Conservation (phyloP, 2,888 invertebrate species). For the Eumerus sabulonum region DNA sequence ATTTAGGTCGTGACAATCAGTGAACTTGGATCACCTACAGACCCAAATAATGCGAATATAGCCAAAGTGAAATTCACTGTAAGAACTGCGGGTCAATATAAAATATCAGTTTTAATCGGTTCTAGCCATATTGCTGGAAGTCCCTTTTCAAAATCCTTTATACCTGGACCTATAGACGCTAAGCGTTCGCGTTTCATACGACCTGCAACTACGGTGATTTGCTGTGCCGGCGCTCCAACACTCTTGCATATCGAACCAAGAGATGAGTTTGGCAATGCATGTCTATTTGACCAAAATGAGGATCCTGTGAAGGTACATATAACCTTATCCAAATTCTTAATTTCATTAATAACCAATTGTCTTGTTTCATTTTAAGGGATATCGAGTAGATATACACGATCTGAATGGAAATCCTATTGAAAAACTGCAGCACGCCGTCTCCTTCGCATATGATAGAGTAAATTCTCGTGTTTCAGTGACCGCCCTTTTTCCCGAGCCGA, state of each 20-base stretch:
- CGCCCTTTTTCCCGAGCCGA: slow-evolving; percentile 88
- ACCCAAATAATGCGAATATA: slow-evolving; percentile 91
- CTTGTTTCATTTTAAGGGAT: slow-evolving; percentile 80
- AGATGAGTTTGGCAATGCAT: slow-evolving; percentile 94
- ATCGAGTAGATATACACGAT: slow-evolving; percentile 82
- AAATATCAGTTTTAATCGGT: slow-evolving; percentile 90
- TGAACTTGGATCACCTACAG: slow-evolving; percentile 92
- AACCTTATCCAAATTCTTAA: background rate
- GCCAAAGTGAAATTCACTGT: slow-evolving; percentile 95
- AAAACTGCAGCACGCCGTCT: slow-evolving; percentile 81
- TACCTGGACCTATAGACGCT: slow-evolving; percentile 91
- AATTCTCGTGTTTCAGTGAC: slow-evolving; percentile 88
- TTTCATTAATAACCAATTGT: background rate
- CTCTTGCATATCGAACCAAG: slow-evolving; percentile 92
- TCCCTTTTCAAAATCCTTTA: slow-evolving; percentile 90
- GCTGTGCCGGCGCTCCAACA: slow-evolving; percentile 88
- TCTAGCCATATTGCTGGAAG: slow-evolving; percentile 90
- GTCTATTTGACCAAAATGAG: slow-evolving; percentile 82
- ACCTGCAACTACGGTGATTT: slow-evolving; percentile 91
- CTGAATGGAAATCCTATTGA: slow-evolving; percentile 82
- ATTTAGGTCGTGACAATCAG: slow-evolving; percentile 88
- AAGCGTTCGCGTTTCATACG: slow-evolving; percentile 90
- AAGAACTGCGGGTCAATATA: slow-evolving; percentile 92
- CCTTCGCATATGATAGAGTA: slow-evolving; percentile 87
- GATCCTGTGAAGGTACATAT: slow-evolving; percentile 81